Evolutionary conservation across 2,888 invertebrate species (phyloP).

Genomic region (Cryptophagus acutangulus): DNA sequence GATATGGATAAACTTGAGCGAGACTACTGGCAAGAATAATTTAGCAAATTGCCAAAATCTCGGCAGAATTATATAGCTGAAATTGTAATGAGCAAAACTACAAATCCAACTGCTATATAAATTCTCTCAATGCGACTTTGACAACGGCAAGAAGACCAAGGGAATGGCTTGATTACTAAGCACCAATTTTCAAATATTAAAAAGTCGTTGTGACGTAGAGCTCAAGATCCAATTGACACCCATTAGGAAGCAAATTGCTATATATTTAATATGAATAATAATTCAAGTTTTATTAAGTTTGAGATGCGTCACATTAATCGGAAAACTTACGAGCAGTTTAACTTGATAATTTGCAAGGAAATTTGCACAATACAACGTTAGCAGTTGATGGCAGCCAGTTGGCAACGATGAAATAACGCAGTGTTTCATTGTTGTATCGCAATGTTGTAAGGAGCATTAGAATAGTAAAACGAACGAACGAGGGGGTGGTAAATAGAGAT

Average conservation of each 20-base stretch:
- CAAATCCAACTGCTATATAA: conserved; percentile 8
- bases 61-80: conserved; percentile 7
- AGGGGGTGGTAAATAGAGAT: conserved; percentile 39
- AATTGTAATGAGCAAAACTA: conserved; percentile 12
- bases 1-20: neutral
- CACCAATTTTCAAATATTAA: too few species aligned
- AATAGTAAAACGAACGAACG: too few species aligned
- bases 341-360: conserved; percentile 18
- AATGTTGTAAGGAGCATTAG: conserved; percentile 7
- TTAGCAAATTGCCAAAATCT: conserved; percentile 13
- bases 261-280: too few species aligned
- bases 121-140: too few species aligned
- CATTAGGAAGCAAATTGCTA: too few species aligned
- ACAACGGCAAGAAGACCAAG: too few species aligned
- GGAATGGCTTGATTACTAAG: too few species aligned
- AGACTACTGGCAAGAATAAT: conserved; percentile 3
- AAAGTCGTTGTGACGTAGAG: too few species aligned
- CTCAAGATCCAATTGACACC: too few species aligned
- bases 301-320: conserved; percentile 21
- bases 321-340: conserved; percentile 26
- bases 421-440: conserved; percentile 15
- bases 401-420: conserved; percentile 22
- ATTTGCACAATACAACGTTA: conserved; percentile 19
- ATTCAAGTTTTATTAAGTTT: too few species aligned
- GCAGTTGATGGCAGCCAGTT: conserved; percentile 21